Evolutionary conservation across 2,113 vertebrate genomes (phyloP).

Genomic region (Pangasianodon gigas): DNA sequence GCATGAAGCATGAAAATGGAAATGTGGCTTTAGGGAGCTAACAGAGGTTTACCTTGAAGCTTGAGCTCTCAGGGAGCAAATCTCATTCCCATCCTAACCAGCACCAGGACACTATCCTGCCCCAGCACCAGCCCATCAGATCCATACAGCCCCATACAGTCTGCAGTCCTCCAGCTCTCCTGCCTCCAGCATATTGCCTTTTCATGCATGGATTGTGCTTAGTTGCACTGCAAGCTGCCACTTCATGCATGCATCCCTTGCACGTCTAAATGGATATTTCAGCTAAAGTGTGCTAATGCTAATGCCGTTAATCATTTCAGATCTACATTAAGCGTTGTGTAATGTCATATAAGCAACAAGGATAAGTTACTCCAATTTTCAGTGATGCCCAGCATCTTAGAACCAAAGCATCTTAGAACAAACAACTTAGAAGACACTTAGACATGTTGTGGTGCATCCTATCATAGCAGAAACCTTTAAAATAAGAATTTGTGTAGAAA

Average conservation of each 20-base stretch:
- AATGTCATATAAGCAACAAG: not conserved
- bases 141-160: not conserved
- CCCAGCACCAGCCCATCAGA: not conserved
- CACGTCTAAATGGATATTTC: not conserved
- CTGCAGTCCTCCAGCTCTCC: constrained; percentile 21
- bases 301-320: not conserved
- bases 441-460: not conserved
- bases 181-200: constrained; percentile 53
- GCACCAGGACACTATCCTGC: not conserved
- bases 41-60: not conserved
- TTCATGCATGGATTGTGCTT: constrained; percentile 54
- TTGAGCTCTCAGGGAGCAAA: constrained; percentile 18
- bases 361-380: not conserved
- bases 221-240: constrained; percentile 41
- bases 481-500: not conserved
- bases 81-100: not conserved
- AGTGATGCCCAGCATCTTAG: not conserved
- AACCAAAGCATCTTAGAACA: not conserved
- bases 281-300: not conserved
- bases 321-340: not conserved
- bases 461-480: not conserved
- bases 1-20: not conserved
- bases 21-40: not conserved
- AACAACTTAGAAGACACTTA: not conserved
- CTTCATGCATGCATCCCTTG: not conserved